Conservation (phyloP, 1,140 invertebrate species). For the Leptinotarsa defecta region DNA sequence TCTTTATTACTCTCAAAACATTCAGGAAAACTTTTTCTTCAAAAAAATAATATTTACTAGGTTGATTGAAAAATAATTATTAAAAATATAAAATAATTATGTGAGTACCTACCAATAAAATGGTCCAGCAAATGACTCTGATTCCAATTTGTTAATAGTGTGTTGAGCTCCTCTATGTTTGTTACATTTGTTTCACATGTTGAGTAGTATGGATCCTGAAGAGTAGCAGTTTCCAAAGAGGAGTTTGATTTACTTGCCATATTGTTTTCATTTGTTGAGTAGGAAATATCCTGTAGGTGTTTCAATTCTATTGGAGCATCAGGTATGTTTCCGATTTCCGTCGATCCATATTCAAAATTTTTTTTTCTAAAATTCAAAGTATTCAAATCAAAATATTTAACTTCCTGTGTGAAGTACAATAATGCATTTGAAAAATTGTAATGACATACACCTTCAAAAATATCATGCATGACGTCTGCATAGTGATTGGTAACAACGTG, state of each 20-base stretch:
- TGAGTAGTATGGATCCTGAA: too few relatives aligned
- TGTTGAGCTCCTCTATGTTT: too few relatives aligned
- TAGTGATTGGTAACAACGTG: constrained; percentile 41
- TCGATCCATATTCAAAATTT: constrained; percentile 39
- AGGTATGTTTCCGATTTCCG: constrained; percentile 35
- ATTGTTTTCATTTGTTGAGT: too few relatives aligned
- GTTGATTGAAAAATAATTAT: too few relatives aligned
- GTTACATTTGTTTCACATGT: too few relatives aligned
- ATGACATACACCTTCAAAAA: constrained; percentile 53
- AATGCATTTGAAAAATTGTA: constrained; percentile 41
- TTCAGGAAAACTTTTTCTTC: neutral
- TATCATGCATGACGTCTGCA: constrained; percentile 50
- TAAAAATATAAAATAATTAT: too few relatives aligned
- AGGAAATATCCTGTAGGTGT: constrained; percentile 29
- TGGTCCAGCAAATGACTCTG: too few relatives aligned
- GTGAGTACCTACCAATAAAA: too few relatives aligned
- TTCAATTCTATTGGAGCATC: constrained; percentile 18
- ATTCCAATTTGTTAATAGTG: too few relatives aligned
- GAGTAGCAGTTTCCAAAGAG: too few relatives aligned
- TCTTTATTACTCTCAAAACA: neutral
- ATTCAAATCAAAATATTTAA: constrained; percentile 36
- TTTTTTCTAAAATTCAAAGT: constrained; percentile 35
- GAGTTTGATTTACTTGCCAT: too few relatives aligned
- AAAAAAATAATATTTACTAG: neutral
- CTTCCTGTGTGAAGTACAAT: constrained; percentile 35